phyloP scores from a whole-genome alignment of 1,140 invertebrate species.

The Pristionchus pacificus region DNA sequence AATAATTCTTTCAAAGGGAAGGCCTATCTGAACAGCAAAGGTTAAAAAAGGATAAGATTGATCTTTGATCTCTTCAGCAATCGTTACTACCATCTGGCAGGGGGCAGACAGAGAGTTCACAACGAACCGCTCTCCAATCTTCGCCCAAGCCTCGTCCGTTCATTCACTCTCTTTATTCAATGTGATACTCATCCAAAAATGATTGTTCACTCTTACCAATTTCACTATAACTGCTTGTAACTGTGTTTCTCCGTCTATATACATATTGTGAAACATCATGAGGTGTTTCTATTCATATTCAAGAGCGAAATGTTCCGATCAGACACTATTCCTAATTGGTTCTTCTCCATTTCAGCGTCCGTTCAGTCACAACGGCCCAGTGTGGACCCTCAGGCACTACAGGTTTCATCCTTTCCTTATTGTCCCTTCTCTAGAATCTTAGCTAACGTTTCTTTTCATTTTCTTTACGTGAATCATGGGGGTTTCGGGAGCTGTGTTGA shows the following conservation, averaged over 20 bases:
- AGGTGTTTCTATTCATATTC: too few species aligned
- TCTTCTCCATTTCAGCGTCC: conserved; percentile 29
- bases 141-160: not conserved
- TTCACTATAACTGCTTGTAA: too few species aligned
- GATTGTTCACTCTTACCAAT: too few species aligned
- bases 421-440: too few species aligned
- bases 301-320: too few species aligned
- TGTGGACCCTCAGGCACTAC: conserved; percentile 40
- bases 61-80: conserved; percentile 25
- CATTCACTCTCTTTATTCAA: too few species aligned
- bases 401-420: conserved; percentile 9
- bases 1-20: not conserved
- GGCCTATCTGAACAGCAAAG: not conserved
- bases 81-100: conserved; percentile 35
- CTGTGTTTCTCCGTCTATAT: too few species aligned
- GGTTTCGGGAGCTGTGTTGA: too few species aligned
- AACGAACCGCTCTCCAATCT: conserved; percentile 26
- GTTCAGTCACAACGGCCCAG: conserved; percentile 29
- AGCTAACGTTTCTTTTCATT: too few species aligned
- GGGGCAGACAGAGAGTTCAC: conserved; percentile 36
- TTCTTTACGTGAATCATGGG: too few species aligned
- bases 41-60: not conserved
- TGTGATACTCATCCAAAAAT: too few species aligned
- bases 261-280: too few species aligned
- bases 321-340: not conserved